These are phyloP conservation scores for Theonella swinhoei DNA, from an alignment of 37 sponge, comb jelly and placozoan species.

Conservation along the genomic window DNA sequence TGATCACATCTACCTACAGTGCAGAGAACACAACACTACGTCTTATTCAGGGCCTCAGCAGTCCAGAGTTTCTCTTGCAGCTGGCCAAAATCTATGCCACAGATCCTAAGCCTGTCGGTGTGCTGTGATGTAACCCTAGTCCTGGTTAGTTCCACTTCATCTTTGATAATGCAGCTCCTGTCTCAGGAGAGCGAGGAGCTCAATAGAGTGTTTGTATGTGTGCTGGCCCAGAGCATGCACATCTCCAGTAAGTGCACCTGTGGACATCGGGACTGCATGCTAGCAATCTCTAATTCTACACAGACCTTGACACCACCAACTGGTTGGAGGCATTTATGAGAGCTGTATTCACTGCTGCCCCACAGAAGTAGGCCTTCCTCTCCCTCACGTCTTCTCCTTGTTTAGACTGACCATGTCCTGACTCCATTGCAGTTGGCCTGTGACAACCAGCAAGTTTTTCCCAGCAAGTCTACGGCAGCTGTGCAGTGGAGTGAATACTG, in stretches of 20 bases:
- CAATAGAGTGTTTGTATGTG: conserved; percentile 72
- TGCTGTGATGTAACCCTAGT: background rate
- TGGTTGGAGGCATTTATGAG: conserved; percentile 75
- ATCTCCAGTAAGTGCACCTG: conserved; percentile 59
- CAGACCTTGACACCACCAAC: conserved; percentile 59
- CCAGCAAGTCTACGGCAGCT: conserved; percentile 45
- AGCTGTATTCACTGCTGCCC: conserved; percentile 47
- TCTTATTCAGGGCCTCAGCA: conserved; percentile 49
- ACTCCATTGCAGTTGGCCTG: conserved; percentile 59
- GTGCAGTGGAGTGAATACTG: conserved; percentile 12
- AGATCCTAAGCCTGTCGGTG: conserved; percentile 62
- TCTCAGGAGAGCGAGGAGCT: conserved; percentile 83
- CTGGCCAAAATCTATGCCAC: conserved; percentile 52
- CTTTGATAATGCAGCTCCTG: too few relatives aligned
- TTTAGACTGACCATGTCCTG: background rate
- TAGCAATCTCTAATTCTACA: background rate
- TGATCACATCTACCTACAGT: conserved; percentile 10
- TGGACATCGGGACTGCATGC: background rate
- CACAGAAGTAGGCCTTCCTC: conserved; percentile 48
- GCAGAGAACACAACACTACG: conserved; percentile 63
- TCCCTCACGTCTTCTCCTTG: background rate
- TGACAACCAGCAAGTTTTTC: conserved; percentile 43
- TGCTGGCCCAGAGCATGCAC: conserved; percentile 77
- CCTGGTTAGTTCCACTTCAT: too few relatives aligned
- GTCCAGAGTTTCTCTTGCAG: conserved; percentile 60